These are phyloP conservation scores for Cherax destructor DNA, from an alignment of 1,140 invertebrate species.

Conservation along the genomic window DNA sequence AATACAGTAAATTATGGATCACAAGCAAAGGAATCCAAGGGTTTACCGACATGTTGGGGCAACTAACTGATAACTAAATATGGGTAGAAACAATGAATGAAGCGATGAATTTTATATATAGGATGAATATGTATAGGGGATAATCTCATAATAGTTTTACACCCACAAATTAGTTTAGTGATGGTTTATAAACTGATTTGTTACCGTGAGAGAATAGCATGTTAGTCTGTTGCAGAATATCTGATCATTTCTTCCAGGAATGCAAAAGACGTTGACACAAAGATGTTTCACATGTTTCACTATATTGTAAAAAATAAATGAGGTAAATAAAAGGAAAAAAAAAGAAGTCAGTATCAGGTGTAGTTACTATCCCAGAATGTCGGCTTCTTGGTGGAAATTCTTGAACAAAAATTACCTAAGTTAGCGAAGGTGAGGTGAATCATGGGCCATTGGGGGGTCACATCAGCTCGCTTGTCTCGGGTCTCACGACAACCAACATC, in stretches of 20 bases:
- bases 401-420: slow-evolving; percentile 62
- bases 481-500: slow-evolving; percentile 65
- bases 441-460: slow-evolving; percentile 63
- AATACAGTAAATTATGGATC: slow-evolving; percentile 65
- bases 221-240: slow-evolving; percentile 8
- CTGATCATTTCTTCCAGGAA: slow-evolving; percentile 8
- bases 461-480: slow-evolving; percentile 62
- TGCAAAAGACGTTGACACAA: slow-evolving; percentile 1
- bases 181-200: background rate
- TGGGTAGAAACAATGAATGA: slow-evolving; percentile 42
- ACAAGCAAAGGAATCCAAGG: slow-evolving; percentile 65
- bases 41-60: slow-evolving; percentile 63
- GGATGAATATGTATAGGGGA: background rate
- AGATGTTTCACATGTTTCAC: slow-evolving; percentile 30
- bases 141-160: background rate
- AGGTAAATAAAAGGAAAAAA: slow-evolving; percentile 11
- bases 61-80: slow-evolving; percentile 58
- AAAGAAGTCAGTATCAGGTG: slow-evolving; percentile 40
- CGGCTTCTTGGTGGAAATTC: slow-evolving; percentile 59
- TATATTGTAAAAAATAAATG: slow-evolving; percentile 12
- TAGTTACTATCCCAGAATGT: slow-evolving; percentile 56
- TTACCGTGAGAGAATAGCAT: background rate
- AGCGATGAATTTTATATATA: slow-evolving; percentile 2
- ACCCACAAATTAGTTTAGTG: slow-evolving; percentile 7
- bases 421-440: slow-evolving; percentile 63